Percentiles rank a stretch among this genome's conserved stretches.
phyloP scores from a whole-genome alignment of 2,113 vertebrate genomes.

The Bubo blakistoni region DNA sequence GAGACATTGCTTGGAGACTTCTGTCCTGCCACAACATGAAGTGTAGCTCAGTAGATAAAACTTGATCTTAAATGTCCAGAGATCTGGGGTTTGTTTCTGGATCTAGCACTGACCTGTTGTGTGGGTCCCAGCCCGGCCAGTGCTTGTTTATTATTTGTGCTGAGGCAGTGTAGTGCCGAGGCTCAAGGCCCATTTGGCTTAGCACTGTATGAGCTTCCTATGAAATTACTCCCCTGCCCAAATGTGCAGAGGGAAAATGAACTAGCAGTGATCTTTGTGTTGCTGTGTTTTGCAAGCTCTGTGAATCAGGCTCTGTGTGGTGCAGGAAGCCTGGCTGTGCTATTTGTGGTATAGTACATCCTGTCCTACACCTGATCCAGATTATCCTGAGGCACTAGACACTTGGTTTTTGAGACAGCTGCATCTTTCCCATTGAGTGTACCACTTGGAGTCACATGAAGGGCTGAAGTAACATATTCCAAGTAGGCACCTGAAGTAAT shows the following conservation, averaged over 20 bases:
- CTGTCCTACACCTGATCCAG: background rate
- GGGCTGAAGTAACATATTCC: background rate
- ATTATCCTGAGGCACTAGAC: background rate
- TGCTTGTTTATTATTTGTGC: background rate
- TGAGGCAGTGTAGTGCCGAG: background rate
- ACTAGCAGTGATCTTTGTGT: background rate
- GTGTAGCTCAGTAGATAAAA: background rate
- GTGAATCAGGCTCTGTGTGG: background rate
- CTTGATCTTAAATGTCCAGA: background rate
- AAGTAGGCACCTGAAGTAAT: conserved; percentile 28
- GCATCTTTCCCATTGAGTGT: background rate
- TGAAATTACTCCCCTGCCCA: background rate
- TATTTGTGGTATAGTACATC: background rate
- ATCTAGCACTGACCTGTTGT: background rate
- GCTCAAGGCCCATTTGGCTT: background rate
- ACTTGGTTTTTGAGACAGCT: background rate
- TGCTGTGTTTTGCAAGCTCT: background rate
- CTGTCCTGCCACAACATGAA: background rate
- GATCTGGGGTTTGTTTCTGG: background rate
- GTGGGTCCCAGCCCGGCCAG: background rate
- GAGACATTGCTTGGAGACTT: background rate
- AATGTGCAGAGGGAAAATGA: background rate
- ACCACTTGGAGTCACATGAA: background rate
- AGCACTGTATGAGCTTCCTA: background rate
- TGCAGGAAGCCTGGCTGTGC: background rate